phyloP scores from a whole-genome alignment of 2,113 vertebrate species.

The Xiphophorus maculatus region DNA sequence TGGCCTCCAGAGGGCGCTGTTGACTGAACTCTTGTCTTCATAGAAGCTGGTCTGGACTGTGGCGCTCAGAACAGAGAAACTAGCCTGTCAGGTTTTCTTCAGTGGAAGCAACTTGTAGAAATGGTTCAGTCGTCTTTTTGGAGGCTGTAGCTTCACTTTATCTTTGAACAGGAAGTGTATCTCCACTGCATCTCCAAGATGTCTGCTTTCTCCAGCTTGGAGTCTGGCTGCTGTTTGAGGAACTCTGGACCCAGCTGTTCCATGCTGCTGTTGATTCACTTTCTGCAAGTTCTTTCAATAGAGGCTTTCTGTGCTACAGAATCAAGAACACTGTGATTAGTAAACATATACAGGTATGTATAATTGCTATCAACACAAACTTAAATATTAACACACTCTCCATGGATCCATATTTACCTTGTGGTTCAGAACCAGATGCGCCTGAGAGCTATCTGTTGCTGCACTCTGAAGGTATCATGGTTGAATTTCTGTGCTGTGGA shows the following conservation, averaged over 20 bases:
- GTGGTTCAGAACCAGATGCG: slow-evolving; percentile 41
- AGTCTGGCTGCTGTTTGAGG: slow-evolving; percentile 69
- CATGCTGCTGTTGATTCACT: slow-evolving; percentile 72
- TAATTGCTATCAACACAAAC: background rate
- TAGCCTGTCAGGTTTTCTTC: slow-evolving; percentile 26
- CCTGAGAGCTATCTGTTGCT: slow-evolving; percentile 39
- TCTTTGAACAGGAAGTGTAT: background rate
- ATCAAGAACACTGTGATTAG: background rate
- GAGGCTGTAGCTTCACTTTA: background rate
- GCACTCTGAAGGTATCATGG: slow-evolving; percentile 57
- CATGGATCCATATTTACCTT: slow-evolving; percentile 56
- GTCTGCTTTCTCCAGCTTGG: slow-evolving; percentile 75
- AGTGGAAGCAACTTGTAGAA: slow-evolving; percentile 51
- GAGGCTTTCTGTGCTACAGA: slow-evolving; percentile 57
- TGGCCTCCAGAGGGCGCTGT: slow-evolving; percentile 67
- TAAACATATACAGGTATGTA: background rate
- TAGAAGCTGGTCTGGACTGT: slow-evolving; percentile 36
- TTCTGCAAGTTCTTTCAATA: slow-evolving; percentile 70
- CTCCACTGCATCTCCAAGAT: slow-evolving; percentile 62
- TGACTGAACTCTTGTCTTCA: slow-evolving; percentile 57
- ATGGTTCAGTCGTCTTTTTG: slow-evolving; percentile 42
- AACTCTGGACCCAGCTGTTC: slow-evolving; percentile 65
- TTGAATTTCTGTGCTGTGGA: slow-evolving; percentile 56
- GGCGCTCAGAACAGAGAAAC: slow-evolving; percentile 44
- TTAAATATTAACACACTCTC: slow-evolving; percentile 10